Base-by-base conservation (phyloP, 1,140 invertebrate genomes). In the Camponotus pennsylvanicus region DNA sequence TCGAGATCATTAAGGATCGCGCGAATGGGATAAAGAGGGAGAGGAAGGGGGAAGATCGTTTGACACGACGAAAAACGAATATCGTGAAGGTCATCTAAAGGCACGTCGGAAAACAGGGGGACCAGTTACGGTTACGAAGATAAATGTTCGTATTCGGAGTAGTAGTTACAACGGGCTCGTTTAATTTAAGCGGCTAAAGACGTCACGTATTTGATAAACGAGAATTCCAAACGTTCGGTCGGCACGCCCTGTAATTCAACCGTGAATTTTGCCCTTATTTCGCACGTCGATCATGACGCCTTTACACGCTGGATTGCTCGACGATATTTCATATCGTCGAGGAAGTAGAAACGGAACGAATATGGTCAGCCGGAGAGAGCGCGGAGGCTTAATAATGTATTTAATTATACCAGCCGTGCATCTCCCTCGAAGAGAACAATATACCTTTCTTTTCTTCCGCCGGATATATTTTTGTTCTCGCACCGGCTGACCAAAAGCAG, bases 111-210 rank as follows among this genome's bases (percentile, higher is more conserved):
- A 73, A 83, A 83, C 79, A 83, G 55, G 40, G 40, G 69, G 69
- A 57, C 77, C 40, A 13, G 67, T 73, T 83, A 73, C 69, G 7
- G 55, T 83, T 52, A 83, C 79, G 79, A 83, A 83, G 79, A 83
- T 83, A 83, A 83, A 83, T 83, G 67, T 83, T 75, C 79, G 79
- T 63, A 73, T 83, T 83, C 79, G 79, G 27, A 75, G 55, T 83
- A 83, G 69, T 83, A 83, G 69, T 83, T 83, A 83, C 79, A 83
- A 75, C 69, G 79, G 79, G 55, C 79, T 37, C 79, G 79, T 83
- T 83, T 83, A 83, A 83, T 83, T 83, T 83, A 83, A 83, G 55
- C 69, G 79, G 69, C 79, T 83, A 83, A 83, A 75, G 69, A 83
- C 69, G 69, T 83, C 69, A 83, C 79, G 57, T 40, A 83, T 83